Conservation (phyloP, 30 jellyfish, hydroid and myxozoan species). For the Aurelia sp. region DNA sequence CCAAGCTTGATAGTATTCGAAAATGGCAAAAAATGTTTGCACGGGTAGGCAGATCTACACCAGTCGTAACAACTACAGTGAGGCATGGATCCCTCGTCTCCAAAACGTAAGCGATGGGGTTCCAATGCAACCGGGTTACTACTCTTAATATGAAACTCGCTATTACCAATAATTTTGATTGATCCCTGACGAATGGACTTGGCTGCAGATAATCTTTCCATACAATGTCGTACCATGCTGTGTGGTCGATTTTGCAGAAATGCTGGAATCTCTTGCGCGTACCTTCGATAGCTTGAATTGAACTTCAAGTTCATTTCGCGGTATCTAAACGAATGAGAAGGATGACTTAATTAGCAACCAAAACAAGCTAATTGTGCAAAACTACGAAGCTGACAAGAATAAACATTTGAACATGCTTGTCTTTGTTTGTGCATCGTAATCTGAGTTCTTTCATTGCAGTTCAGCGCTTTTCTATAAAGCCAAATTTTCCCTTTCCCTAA, state of each 20-base stretch:
- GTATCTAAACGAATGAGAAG: background rate
- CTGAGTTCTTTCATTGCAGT: too few species aligned
- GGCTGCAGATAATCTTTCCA: constrained; percentile 19
- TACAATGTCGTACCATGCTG: constrained; percentile 30
- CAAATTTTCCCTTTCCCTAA: too few species aligned
- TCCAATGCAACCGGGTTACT: constrained; percentile 13
- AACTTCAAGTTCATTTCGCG: background rate
- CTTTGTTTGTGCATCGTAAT: background rate
- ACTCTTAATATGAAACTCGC: constrained; percentile 9
- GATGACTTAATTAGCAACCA: background rate
- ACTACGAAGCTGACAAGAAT: too few species aligned
- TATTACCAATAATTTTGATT: constrained; percentile 4
- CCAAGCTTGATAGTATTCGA: constrained; percentile 12
- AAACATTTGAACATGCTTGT: background rate
- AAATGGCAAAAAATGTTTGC: constrained; percentile 40
- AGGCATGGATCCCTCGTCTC: constrained; percentile 51
- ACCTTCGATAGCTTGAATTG: background rate
- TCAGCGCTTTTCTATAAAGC: too few species aligned
- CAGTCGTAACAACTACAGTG: constrained; percentile 41
- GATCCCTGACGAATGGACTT: background rate
- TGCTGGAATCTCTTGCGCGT: constrained; percentile 11
- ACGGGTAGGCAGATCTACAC: constrained; percentile 23
- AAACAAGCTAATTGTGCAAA: too few species aligned
- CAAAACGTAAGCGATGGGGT: constrained; percentile 31
- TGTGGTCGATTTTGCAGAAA: constrained; percentile 37